phyloP scores from a whole-genome alignment of 2,113 vertebrate species.

The Spheniscus mendiculus region DNA sequence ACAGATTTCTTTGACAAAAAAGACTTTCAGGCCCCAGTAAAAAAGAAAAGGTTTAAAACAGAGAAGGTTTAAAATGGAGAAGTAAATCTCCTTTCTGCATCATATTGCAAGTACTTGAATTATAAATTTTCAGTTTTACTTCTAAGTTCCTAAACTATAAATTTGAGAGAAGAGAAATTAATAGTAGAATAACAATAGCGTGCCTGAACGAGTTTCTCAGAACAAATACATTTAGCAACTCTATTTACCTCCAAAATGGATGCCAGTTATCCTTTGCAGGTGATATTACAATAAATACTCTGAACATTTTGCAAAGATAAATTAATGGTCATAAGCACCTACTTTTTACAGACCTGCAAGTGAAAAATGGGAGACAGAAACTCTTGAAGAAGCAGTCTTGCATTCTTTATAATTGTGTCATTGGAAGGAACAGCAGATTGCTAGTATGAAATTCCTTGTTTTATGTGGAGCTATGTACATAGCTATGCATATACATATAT shows the following conservation, averaged over 20 bases:
- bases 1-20: background rate
- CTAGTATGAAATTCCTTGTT: background rate
- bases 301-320: background rate
- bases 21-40: background rate
- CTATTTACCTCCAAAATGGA: background rate
- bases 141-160: background rate
- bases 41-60: background rate
- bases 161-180: background rate
- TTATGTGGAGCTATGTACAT: background rate
- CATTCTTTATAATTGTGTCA: background rate
- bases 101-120: background rate
- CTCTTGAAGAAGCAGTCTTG: background rate
- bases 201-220: background rate
- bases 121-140: background rate
- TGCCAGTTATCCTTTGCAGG: background rate
- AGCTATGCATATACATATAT: background rate
- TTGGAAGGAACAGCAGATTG: background rate
- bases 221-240: background rate
- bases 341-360: background rate
- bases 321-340: background rate
- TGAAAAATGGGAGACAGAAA: background rate
- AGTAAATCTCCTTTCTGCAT: background rate
- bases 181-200: background rate
- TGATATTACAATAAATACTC: background rate
- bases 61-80: background rate